These are phyloP conservation scores for Pelagia noctiluca DNA, from an alignment of 30 jellyfish, hydroid and myxozoan species.

Conservation along the genomic window DNA sequence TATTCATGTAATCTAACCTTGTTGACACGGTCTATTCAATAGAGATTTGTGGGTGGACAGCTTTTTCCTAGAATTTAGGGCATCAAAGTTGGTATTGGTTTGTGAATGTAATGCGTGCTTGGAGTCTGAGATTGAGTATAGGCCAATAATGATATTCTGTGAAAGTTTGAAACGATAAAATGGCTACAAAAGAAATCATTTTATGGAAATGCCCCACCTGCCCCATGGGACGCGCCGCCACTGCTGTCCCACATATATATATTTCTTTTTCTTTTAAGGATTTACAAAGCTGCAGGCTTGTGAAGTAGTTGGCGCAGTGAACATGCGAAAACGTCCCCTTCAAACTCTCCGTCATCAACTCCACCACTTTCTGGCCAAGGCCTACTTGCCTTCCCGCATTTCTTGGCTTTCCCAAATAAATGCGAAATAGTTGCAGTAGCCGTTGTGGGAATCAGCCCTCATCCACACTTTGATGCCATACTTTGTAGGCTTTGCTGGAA, in stretches of 20 bases:
- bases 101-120: too few species aligned
- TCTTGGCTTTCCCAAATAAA: slow-evolving; percentile 17
- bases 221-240: too few species aligned
- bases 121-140: too few species aligned
- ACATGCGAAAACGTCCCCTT: slow-evolving; percentile 19
- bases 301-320: slow-evolving; percentile 36
- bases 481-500: slow-evolving; percentile 50
- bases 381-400: slow-evolving; percentile 47
- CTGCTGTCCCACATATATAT: slow-evolving; percentile 39
- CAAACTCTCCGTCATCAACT: slow-evolving; percentile 25
- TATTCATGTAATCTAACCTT: too few species aligned
- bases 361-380: slow-evolving; percentile 43
- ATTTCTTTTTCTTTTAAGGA: slow-evolving; percentile 14
- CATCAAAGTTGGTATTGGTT: too few species aligned
- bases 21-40: too few species aligned
- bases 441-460: slow-evolving; percentile 23
- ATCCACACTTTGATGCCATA: slow-evolving; percentile 51
- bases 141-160: too few species aligned
- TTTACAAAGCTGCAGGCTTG: slow-evolving; percentile 12
- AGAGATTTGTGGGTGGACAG: too few species aligned
- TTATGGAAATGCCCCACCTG: too few species aligned
- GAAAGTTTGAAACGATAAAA: too few species aligned
- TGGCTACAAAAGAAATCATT: too few species aligned
- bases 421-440: slow-evolving; percentile 18
- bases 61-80: too few species aligned